Evolutionary conservation across 2,113 vertebrate genomes (phyloP).

Genomic region (Saccopteryx bilineata): DNA sequence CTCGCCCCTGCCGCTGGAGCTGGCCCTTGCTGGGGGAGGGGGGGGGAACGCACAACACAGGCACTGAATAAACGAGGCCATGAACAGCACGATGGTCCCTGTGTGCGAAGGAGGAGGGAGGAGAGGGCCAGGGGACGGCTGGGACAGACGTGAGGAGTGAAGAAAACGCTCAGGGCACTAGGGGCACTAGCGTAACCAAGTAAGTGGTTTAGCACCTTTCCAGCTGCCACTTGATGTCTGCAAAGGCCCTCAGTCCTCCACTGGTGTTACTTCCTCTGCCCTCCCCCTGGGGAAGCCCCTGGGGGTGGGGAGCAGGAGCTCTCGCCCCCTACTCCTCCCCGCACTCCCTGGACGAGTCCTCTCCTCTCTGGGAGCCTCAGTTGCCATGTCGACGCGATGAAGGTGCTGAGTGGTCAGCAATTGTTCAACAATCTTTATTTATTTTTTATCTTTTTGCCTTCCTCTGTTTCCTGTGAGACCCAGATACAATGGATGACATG

Average conservation of each 20-base stretch:
- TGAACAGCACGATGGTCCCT: background rate
- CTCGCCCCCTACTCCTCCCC: background rate
- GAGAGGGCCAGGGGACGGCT: background rate
- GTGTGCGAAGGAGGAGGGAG: background rate
- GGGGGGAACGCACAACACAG: too few species aligned
- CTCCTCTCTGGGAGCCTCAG: background rate
- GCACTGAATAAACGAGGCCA: too few species aligned
- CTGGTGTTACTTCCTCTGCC: rapidly evolving
- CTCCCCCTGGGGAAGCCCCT: rapidly evolving
- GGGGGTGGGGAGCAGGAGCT: background rate
- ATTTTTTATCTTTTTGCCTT: background rate
- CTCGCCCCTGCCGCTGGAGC: background rate
- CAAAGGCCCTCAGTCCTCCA: background rate
- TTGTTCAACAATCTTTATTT: background rate
- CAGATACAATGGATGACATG: background rate
- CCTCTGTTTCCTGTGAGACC: background rate
- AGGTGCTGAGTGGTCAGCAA: background rate
- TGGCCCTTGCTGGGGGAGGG: too few species aligned
- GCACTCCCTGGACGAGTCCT: background rate
- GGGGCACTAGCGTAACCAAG: background rate
- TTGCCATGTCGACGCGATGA: background rate
- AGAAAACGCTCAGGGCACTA: rapidly evolving
- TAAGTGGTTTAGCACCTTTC: background rate
- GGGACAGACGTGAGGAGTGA: background rate
- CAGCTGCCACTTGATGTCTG: background rate